Evolutionary conservation across 2,888 invertebrate species (phyloP), one percentile per base, ranked within the genome.

Genomic region (Axea sp.): DNA sequence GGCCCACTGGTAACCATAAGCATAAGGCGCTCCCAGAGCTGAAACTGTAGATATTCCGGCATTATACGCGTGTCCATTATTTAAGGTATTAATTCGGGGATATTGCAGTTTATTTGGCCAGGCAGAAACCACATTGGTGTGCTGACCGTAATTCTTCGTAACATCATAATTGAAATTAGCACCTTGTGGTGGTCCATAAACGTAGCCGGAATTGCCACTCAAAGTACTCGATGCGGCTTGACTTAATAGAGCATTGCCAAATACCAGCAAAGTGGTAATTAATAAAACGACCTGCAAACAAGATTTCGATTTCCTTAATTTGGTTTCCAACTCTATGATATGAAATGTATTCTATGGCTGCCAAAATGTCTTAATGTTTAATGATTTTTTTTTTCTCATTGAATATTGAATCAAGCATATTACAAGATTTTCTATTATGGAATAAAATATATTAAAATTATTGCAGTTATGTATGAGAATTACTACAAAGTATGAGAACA

Each of bases 111-210:
- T 59, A 35, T 35, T 51, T 6, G 51, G 8, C 41, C 41, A 64
- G 26, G 9, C 9, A n/a, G 60, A 39, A 15, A 7, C 28, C 8
- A 22, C 53, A 11, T 9, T 26, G 31, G 15, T 39, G 14, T 7
- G 7, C 14, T 15, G 26, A 24, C 47, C 67, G 8, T 45, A 47
- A 68, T 24, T 68, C 26, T 59, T 49, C 9, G 17, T 12, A 41
- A 28, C 45, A 19, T 67, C 49, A 15, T 68, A 59, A 59, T 49
- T 68, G 33, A 59, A 35, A 24, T 35, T 43, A 22, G 33, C 51
- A 51, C 59, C 57, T 49, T 68, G 68, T 22, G 68, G 68, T 22
- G 26, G 51, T 28, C 35, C 59, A 9, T 68, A 68, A 43, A 68
- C 59, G 43, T 68, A 68, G 39, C 68, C 68, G 43, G 68, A 41